These are phyloP conservation scores for Premnoplex brunnescens DNA, from an alignment of 2,797 vertebrate genomes.

Conservation along the genomic window DNA sequence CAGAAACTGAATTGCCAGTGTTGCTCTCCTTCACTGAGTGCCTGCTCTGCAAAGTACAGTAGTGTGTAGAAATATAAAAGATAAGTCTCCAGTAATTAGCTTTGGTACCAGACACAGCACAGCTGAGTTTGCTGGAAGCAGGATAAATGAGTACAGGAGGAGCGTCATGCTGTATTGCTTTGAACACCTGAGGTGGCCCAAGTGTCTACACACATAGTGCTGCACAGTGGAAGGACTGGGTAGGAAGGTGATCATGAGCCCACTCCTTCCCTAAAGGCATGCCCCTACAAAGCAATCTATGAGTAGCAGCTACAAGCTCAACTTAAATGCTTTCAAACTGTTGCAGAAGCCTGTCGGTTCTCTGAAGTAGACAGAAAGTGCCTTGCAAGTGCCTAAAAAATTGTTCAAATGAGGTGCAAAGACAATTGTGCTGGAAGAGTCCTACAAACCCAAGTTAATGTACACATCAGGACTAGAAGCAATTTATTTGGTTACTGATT, in stretches of 20 bases:
- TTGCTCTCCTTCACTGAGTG: not conserved
- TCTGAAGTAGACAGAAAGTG: not conserved
- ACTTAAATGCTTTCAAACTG: not conserved
- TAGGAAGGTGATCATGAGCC: not conserved
- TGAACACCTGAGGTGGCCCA: not conserved
- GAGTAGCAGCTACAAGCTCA: not conserved
- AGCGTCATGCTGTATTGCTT: not conserved
- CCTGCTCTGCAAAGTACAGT: constrained; percentile 13
- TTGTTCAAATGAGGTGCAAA: not conserved
- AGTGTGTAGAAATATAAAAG: constrained; percentile 20
- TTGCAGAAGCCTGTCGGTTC: not conserved
- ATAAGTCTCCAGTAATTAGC: not conserved
- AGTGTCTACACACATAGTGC: not conserved
- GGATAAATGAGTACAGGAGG: constrained; percentile 52
- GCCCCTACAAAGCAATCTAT: not conserved
- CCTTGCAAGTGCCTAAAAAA: not conserved
- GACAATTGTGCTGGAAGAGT: not conserved
- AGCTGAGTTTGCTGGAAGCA: constrained; percentile 53
- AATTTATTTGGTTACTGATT: not conserved
- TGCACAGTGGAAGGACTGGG: not conserved
- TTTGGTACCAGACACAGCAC: not conserved
- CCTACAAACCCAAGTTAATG: not conserved
- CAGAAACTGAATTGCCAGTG: not conserved
- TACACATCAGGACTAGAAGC: not conserved
- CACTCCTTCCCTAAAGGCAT: not conserved